A percentile compares a stretch with the other conserved stretches of the same genome.
Conservation (phyloP, 1,140 invertebrate species). For the Bathynomus jamesi region DNA sequence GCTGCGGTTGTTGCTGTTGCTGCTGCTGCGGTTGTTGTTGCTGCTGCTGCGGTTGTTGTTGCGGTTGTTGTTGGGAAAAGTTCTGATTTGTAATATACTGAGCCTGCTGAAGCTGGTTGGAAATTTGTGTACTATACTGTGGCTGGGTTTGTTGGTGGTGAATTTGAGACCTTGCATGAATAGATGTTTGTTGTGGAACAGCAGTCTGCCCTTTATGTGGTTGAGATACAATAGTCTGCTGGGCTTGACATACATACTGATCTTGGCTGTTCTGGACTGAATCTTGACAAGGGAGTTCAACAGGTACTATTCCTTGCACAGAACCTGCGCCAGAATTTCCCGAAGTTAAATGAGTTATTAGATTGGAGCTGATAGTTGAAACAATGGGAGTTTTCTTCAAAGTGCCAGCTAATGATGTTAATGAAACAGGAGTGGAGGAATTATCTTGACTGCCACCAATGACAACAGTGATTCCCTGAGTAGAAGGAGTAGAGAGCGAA, state of each 20-base stretch:
- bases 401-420: conserved; percentile 21
- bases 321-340: background rate
- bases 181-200: background rate
- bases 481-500: background rate
- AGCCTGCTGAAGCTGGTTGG: background rate
- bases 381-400: conserved; percentile 27
- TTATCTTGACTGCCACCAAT: conserved; percentile 17
- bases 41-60: conserved; percentile 9
- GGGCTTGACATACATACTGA: background rate
- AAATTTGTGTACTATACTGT: background rate
- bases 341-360: background rate
- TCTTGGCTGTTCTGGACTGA: background rate
- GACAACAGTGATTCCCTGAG: conserved; percentile 34
- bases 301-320: background rate
- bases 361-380: background rate
- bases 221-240: background rate
- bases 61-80: background rate
- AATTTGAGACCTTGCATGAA: background rate
- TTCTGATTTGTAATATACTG: background rate
- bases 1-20: conserved; percentile 3
- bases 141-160: background rate
- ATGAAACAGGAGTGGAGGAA: conserved; percentile 24
- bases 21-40: conserved; percentile 19
- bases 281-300: background rate
- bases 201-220: background rate